Evolutionary conservation across 92 coral and sea anemone species (phyloP).

Genomic region (Meandrina meandrites): DNA sequence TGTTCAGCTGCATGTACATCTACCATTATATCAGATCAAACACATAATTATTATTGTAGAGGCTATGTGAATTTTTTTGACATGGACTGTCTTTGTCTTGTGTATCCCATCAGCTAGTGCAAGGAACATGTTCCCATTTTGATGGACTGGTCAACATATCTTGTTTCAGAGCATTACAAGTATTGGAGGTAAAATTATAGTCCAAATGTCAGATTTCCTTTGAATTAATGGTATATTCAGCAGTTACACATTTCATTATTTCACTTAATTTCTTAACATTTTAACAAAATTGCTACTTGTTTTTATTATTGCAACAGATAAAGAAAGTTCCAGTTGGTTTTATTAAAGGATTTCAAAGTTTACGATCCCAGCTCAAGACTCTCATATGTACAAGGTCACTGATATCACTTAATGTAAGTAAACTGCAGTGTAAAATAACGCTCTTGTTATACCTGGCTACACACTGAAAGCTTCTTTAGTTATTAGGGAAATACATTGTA

Average conservation of each 20-base stretch:
- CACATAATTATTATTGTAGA: too few relatives aligned
- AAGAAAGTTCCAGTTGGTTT: conserved; percentile 91
- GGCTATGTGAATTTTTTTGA: too few relatives aligned
- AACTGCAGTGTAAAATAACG: not conserved
- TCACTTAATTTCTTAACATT: too few relatives aligned
- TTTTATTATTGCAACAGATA: conserved; percentile 62
- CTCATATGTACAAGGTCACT: conserved; percentile 66
- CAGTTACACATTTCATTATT: not conserved
- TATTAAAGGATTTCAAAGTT: conserved; percentile 85
- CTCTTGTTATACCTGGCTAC: not conserved
- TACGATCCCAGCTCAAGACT: conserved; percentile 77
- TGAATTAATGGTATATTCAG: not conserved
- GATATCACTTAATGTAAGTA: conserved; percentile 86
- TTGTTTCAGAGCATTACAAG: conserved; percentile 78
- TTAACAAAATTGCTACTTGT: not conserved
- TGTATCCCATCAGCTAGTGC: conserved; percentile 64
- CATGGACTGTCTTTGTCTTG: not conserved
- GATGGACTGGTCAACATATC: conserved; percentile 76
- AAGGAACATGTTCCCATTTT: conserved; percentile 71
- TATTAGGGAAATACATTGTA: not conserved
- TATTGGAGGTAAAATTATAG: conserved; percentile 76
- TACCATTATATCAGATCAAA: too few relatives aligned
- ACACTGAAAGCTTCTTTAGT: not conserved
- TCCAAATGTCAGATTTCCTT: not conserved
- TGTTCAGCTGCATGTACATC: too few relatives aligned